phyloP scores from a whole-genome alignment of 2,797 vertebrate species.

The Pyrocephalus nanus region DNA sequence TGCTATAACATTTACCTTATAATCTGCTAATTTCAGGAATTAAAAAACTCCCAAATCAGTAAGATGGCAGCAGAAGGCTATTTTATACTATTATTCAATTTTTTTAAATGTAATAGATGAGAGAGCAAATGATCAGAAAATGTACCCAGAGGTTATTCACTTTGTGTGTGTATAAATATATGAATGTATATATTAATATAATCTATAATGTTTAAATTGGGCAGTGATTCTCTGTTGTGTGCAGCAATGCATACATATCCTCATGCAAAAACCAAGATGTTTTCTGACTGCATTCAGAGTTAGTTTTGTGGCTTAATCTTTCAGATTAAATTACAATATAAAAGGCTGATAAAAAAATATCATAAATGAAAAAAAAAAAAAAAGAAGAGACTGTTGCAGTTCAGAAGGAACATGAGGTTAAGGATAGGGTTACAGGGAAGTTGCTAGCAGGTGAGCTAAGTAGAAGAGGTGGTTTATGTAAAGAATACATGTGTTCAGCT shows the following conservation, averaged over 20 bases:
- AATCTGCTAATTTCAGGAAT: slow-evolving; percentile 27
- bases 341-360: background rate
- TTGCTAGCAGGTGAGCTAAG: background rate
- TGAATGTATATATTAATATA: background rate
- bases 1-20: slow-evolving; percentile 7
- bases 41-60: background rate
- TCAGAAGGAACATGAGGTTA: background rate
- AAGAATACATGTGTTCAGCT: background rate
- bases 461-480: background rate
- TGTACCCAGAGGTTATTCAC: background rate
- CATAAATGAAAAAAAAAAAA: background rate
- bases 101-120: background rate
- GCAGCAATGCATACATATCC: background rate
- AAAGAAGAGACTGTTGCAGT: background rate
- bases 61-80: background rate
- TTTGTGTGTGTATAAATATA: background rate
- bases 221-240: background rate
- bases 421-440: background rate
- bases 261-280: background rate
- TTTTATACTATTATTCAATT: background rate
- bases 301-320: background rate
- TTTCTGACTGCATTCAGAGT: background rate
- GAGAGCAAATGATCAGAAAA: background rate
- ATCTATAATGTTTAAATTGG: background rate
- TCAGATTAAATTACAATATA: background rate